Evolutionary conservation across 2,113 vertebrate genomes (phyloP).

Genomic region (Lipophrys pholis): DNA sequence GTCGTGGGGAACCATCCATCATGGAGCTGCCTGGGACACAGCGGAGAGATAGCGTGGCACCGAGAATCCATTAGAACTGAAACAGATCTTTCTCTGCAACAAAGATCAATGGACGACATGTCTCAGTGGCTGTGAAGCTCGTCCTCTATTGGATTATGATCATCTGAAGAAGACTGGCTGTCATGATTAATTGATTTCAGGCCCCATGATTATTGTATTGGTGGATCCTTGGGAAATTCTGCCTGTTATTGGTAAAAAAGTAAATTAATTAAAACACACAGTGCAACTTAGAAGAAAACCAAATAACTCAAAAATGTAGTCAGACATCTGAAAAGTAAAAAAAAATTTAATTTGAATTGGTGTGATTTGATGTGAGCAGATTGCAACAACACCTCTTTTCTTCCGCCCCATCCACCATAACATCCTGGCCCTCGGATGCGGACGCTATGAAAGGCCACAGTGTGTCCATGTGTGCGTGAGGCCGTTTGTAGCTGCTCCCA

Average conservation of each 20-base stretch:
- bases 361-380: slow-evolving; percentile 6
- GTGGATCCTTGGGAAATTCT: background rate
- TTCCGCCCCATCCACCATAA: slow-evolving; percentile 39
- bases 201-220: slow-evolving; percentile 12
- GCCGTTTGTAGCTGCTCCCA: slow-evolving; percentile 37
- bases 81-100: slow-evolving; percentile 61
- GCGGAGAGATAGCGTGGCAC: slow-evolving; percentile 31
- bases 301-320: no score
- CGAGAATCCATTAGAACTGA: slow-evolving; percentile 50
- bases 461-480: slow-evolving; percentile 33
- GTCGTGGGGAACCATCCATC: slow-evolving; percentile 55
- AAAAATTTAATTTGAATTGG: background rate
- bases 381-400: slow-evolving; percentile 56
- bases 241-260: background rate
- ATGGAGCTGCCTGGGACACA: slow-evolving; percentile 38
- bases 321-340: no score
- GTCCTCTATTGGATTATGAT: slow-evolving; percentile 6
- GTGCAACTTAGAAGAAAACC: no score
- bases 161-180: slow-evolving; percentile 18
- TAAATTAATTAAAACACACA: background rate
- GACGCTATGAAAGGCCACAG: slow-evolving; percentile 66
- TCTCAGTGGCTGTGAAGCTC: slow-evolving; percentile 24
- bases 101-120: slow-evolving; percentile 51
- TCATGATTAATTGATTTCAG: slow-evolving; percentile 26
- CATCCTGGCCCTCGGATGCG: slow-evolving; percentile 40